A percentile compares a stretch with the other conserved stretches of the same genome.
Evolutionary conservation across 2,113 vertebrate species (phyloP).

Genomic region (Pseudorectes ferrugineus): DNA sequence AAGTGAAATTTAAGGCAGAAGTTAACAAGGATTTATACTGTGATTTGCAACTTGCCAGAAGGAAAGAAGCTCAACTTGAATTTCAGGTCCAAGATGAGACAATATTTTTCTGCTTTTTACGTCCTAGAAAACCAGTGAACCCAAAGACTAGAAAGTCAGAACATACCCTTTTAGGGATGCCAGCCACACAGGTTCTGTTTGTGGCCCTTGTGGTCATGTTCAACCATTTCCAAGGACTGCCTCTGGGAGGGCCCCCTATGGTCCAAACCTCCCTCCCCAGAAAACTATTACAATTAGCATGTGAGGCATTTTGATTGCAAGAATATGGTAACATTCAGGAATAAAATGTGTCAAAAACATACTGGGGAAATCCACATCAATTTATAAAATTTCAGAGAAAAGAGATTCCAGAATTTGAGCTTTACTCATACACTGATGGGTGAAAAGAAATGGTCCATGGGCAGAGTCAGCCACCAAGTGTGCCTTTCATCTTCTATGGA

Average conservation of each 20-base stretch:
- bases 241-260: neutral
- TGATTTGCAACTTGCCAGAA: neutral
- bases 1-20: neutral
- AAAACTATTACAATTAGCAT: neutral
- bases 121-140: neutral
- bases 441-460: neutral
- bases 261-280: neutral
- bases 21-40: neutral
- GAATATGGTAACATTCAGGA: neutral
- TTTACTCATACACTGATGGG: neutral
- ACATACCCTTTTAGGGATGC: neutral
- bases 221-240: neutral
- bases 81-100: neutral
- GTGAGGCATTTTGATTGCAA: neutral
- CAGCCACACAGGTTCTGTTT: neutral
- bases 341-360: neutral
- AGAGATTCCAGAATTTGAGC: neutral
- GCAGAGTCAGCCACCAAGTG: neutral
- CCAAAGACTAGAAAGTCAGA: neutral
- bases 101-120: neutral
- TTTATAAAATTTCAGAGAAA: neutral
- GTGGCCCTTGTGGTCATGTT: neutral
- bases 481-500: neutral
- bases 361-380: neutral
- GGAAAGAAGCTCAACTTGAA: neutral